Conservation (phyloP, 2,888 invertebrate genomes). For the Cosmia pyralina region DNA sequence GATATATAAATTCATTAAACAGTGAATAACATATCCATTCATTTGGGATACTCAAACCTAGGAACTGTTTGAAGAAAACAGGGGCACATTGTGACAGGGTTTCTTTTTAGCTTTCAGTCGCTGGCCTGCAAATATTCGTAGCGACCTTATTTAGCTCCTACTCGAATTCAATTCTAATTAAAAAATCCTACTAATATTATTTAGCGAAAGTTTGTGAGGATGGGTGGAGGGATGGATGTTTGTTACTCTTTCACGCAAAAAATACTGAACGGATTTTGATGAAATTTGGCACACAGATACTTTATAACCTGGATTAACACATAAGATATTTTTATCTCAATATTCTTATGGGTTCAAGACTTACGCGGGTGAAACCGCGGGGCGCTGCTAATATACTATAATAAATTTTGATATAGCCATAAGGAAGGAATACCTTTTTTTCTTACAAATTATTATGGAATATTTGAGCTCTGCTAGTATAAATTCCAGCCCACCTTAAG, state of each 20-base stretch:
- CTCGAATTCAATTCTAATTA: neutral
- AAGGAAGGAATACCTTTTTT: neutral
- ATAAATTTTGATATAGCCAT: neutral
- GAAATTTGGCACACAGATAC: no score
- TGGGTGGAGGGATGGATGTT: no score
- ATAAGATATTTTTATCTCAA: no score
- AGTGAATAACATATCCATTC: neutral
- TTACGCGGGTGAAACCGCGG: no score
- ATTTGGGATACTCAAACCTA: neutral
- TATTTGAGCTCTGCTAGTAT: neutral
- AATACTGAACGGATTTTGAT: no score
- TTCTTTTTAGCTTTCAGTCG: neutral
- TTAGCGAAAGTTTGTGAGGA: no score
- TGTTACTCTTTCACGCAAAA: no score
- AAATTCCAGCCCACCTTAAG: conserved; percentile 6
- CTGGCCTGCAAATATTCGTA: neutral
- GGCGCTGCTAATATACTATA: no score
- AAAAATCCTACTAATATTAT: no score
- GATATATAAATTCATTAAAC: neutral
- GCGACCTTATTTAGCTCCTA: no score
- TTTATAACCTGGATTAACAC: no score
- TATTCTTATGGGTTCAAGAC: no score
- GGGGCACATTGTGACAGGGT: neutral
- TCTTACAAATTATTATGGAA: neutral
- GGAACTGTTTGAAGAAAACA: neutral